A percentile compares a stretch with the other conserved stretches of the same genome.
phyloP scores from a whole-genome alignment of 2,113 vertebrate species.

The Ceuthmochares aereus region DNA sequence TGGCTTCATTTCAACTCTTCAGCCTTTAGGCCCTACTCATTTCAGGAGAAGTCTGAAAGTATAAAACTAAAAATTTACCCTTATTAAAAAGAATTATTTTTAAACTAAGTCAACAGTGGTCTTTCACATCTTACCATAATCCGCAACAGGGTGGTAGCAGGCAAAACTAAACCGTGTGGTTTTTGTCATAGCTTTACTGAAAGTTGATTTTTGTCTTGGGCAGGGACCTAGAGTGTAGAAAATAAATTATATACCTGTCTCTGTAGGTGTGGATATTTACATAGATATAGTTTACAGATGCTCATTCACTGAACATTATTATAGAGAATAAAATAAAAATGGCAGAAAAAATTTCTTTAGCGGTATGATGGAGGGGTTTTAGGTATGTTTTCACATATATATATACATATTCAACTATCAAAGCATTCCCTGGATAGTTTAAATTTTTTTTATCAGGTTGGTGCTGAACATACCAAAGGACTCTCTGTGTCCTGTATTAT shows the following conservation, averaged over 20 bases:
- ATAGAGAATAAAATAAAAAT: neutral
- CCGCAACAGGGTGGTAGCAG: conserved; percentile 49
- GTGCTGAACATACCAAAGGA: neutral
- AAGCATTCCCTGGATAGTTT: neutral
- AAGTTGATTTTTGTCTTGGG: conserved; percentile 66
- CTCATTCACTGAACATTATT: neutral
- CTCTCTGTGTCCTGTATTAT: neutral
- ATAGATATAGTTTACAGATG: neutral
- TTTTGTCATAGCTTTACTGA: neutral
- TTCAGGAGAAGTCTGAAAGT: neutral
- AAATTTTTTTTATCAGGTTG: neutral
- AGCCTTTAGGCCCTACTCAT: neutral
- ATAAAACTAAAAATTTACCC: neutral
- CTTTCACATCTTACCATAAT: conserved; percentile 67
- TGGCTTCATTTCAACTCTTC: rapidly evolving
- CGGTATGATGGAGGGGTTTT: neutral
- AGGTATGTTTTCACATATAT: rapidly evolving
- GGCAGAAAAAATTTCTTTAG: neutral
- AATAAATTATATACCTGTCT: neutral
- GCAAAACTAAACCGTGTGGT: conserved; percentile 18
- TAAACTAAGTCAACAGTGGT: neutral
- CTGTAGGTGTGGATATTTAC: neutral
- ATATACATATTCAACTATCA: neutral
- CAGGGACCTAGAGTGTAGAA: conserved; percentile 51
- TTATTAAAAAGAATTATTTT: neutral